phyloP scores from a whole-genome alignment of 2,113 vertebrate species.

The Stigmatopora nigra region DNA sequence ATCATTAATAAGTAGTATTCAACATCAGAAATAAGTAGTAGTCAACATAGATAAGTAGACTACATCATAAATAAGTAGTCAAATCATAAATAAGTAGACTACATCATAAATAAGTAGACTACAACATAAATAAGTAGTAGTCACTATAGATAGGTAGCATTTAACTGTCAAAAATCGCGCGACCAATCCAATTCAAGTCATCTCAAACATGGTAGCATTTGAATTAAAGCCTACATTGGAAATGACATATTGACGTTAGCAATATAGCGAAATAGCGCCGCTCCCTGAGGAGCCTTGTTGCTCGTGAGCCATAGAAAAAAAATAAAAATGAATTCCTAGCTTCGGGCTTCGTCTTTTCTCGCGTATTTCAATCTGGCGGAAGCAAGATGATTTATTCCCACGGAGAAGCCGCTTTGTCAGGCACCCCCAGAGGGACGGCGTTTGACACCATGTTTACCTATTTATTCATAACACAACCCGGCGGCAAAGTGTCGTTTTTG shows the following conservation, averaged over 20 bases:
- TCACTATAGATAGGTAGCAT: too few species aligned
- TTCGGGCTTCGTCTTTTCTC: neutral
- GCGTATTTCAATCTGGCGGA: slow-evolving; percentile 3
- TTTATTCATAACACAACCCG: neutral
- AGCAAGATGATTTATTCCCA: neutral
- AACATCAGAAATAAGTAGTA: too few species aligned
- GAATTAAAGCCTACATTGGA: neutral
- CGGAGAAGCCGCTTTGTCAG: slow-evolving; percentile 3
- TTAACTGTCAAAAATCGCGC: neutral
- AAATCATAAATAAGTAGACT: too few species aligned
- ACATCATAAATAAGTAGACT: too few species aligned
- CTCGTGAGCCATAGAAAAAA: neutral
- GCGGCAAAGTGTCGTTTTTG: neutral
- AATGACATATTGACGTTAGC: neutral
- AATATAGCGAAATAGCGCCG: neutral
- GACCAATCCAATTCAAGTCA: neutral
- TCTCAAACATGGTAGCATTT: neutral
- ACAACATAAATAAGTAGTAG: too few species aligned
- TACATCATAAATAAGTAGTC: too few species aligned
- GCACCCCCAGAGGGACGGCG: neutral
- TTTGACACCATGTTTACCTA: slow-evolving; percentile 2
- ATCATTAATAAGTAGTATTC: too few species aligned
- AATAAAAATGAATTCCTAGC: slow-evolving; percentile 1
- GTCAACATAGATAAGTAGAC: too few species aligned
- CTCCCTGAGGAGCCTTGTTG: neutral